Conservation (phyloP, 92 coral and sea anemone genomes). For the Diadumene lineata region DNA sequence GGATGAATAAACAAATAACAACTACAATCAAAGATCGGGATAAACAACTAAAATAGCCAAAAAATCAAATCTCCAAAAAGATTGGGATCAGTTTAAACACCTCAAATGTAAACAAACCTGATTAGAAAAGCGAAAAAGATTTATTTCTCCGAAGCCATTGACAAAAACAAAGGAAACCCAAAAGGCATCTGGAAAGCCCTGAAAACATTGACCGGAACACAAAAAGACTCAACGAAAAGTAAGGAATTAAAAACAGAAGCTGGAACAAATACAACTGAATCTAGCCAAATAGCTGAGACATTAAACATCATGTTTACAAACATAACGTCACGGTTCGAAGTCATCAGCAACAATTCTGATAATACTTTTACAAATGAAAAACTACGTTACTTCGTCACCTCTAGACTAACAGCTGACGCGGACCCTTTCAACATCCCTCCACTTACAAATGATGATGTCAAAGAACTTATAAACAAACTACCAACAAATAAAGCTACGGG, state of each 20-base stretch:
- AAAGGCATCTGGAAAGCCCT: neutral
- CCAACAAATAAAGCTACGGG: slow-evolving; percentile 3
- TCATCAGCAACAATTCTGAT: neutral
- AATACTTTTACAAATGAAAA: neutral
- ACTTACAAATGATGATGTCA: slow-evolving; percentile 4
- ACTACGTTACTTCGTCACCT: slow-evolving; percentile 4
- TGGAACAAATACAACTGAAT: neutral
- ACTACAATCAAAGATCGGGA: slow-evolving; percentile 1
- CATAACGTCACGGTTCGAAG: slow-evolving; percentile 17
- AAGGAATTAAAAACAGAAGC: neutral
- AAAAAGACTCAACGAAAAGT: neutral
- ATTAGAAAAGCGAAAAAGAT: neutral
- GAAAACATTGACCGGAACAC: neutral
- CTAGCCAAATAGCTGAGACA: neutral
- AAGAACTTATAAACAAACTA: neutral
- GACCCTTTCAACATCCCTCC: slow-evolving; percentile 16
- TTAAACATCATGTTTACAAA: slow-evolving; percentile 17
- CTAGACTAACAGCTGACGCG: slow-evolving; percentile 7
- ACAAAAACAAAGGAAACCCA: neutral
- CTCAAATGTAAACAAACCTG: neutral
- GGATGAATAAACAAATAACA: neutral
- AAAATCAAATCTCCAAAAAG: neutral
- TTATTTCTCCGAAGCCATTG: neutral
- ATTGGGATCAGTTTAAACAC: neutral
- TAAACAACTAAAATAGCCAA: neutral